phyloP scores from a whole-genome alignment of 1,140 invertebrate species.

The Bursaphelenchus mucronatus region DNA sequence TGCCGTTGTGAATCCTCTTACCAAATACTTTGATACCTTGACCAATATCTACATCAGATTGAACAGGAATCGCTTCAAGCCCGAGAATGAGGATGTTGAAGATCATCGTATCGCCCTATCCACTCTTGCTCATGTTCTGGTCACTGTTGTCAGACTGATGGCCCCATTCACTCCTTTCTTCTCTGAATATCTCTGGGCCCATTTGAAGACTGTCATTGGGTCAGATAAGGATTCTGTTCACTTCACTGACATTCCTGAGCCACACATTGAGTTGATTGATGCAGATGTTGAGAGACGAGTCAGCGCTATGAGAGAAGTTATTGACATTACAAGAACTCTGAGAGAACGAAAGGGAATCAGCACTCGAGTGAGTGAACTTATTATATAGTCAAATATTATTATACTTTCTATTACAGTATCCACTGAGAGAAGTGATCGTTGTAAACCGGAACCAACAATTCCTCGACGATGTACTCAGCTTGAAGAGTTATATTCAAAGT shows the following conservation, averaged over 20 bases:
- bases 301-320: conserved; percentile 83
- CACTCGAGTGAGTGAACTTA: conserved; percentile 62
- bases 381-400: conserved; percentile 21
- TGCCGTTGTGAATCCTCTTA: conserved; percentile 84
- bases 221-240: conserved; percentile 53
- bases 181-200: conserved; percentile 90
- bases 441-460: conserved; percentile 79
- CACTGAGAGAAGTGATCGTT: conserved; percentile 86
- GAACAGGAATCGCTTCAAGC: conserved; percentile 83
- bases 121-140: conserved; percentile 81
- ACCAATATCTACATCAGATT: conserved; percentile 98
- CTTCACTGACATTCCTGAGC: conserved; percentile 43
- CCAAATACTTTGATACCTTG: conserved; percentile 92
- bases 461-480: conserved; percentile 74
- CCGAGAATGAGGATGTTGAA: conserved; percentile 61
- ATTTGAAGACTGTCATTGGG: conserved; percentile 67
- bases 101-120: conserved; percentile 80
- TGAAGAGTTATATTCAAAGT: conserved; percentile 76
- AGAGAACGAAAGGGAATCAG: conserved; percentile 88
- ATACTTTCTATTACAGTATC: conserved; percentile 70
- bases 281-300: conserved; percentile 82
- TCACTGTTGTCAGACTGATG: conserved; percentile 77
- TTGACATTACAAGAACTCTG: conserved; percentile 85
- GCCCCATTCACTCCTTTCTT: conserved; percentile 96
- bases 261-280: conserved; percentile 72